Evolutionary conservation across 2,113 vertebrate genomes (phyloP).

Genomic region (Gymnocephalus cernua): DNA sequence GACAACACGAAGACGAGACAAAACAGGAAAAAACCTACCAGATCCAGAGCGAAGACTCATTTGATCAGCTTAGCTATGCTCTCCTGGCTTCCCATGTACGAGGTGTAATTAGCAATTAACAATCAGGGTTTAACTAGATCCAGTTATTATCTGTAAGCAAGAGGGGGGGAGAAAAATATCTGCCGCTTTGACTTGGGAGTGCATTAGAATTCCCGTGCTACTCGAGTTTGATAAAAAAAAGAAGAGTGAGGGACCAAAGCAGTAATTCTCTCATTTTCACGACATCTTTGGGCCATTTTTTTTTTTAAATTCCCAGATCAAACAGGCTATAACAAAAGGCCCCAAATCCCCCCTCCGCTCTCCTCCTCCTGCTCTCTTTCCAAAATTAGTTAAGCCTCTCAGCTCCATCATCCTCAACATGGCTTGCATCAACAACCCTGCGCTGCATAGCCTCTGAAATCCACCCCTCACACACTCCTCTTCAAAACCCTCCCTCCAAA

Average conservation of each 20-base stretch:
- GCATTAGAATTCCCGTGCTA: slow-evolving; percentile 56
- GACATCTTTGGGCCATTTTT: slow-evolving; percentile 77
- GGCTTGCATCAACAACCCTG: slow-evolving; percentile 79
- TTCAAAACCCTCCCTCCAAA: slow-evolving; percentile 37
- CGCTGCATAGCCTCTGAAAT: slow-evolving; percentile 65
- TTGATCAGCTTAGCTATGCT: slow-evolving; percentile 81
- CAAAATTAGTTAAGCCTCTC: slow-evolving; percentile 88
- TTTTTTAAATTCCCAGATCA: slow-evolving; percentile 81
- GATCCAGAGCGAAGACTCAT: slow-evolving; percentile 67
- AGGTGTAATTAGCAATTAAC: slow-evolving; percentile 84
- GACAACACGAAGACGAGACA: slow-evolving; percentile 49
- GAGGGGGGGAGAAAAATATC: slow-evolving; percentile 21
- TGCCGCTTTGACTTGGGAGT: slow-evolving; percentile 45
- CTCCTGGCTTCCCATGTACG: slow-evolving; percentile 75
- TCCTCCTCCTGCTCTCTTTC: slow-evolving; percentile 77
- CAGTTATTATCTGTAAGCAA: slow-evolving; percentile 72
- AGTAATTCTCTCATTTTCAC: slow-evolving; percentile 80
- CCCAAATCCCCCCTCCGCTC: slow-evolving; percentile 76
- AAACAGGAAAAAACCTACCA: slow-evolving; percentile 64
- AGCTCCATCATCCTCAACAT: slow-evolving; percentile 83
- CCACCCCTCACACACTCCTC: slow-evolving; percentile 44
- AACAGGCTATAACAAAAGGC: slow-evolving; percentile 83
- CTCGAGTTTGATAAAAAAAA: slow-evolving; percentile 47
- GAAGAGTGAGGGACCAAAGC: slow-evolving; percentile 60
- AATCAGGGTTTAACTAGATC: slow-evolving; percentile 78